Conservation (phyloP, 1,140 invertebrate genomes). For the Saccostrea cuccullata region DNA sequence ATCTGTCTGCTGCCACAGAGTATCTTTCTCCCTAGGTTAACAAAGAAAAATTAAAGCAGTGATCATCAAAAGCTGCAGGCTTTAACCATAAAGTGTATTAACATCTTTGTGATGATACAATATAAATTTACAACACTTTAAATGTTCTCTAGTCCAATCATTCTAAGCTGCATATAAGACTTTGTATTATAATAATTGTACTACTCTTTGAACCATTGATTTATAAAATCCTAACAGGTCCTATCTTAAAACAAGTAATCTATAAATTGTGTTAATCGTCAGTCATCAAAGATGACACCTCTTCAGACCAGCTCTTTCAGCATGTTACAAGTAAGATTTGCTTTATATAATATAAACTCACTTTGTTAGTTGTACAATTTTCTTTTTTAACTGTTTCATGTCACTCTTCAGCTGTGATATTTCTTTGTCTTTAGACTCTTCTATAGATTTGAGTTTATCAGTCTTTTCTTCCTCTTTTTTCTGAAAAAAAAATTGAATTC, state of each 20-base stretch:
- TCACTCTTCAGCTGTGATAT: conserved; percentile 67
- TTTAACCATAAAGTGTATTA: too few relatives aligned
- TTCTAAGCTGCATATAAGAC: too few relatives aligned
- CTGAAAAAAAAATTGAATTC: too few relatives aligned
- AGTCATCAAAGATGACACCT: neutral
- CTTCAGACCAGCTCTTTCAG: neutral
- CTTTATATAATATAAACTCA: conserved; percentile 52
- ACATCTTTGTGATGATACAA: too few relatives aligned
- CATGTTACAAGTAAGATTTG: neutral
- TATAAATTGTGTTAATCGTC: too few relatives aligned
- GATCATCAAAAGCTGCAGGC: neutral
- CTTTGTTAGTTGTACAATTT: conserved; percentile 77
- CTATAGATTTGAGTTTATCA: conserved; percentile 44
- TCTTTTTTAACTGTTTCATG: conserved; percentile 75
- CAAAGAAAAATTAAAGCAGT: neutral
- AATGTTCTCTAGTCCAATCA: too few relatives aligned
- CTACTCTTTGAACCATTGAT: too few relatives aligned
- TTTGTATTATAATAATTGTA: too few relatives aligned
- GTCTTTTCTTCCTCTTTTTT: conserved; percentile 50
- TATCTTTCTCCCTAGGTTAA: conserved; percentile 77
- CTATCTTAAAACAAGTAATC: too few relatives aligned
- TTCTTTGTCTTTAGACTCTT: conserved; percentile 60
- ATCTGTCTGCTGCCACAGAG: conserved; percentile 78
- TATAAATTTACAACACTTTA: too few relatives aligned
- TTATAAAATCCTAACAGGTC: too few relatives aligned